Conservation (phyloP, 2,797 vertebrate genomes). For the Silurus aristotelis region DNA sequence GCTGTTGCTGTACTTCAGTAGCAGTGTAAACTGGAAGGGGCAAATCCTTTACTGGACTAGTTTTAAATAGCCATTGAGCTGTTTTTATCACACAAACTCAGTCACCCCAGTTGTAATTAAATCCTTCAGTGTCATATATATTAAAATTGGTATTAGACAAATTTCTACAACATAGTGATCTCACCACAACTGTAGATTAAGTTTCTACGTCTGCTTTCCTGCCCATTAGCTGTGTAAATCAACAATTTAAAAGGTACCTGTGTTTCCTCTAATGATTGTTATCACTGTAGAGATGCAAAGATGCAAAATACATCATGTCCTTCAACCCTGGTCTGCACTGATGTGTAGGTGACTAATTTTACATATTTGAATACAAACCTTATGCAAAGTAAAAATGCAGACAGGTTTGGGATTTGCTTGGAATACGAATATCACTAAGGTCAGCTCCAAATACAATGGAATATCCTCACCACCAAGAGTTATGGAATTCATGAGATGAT, state of each 20-base stretch:
- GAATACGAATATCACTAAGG: background rate
- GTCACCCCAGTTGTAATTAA: background rate
- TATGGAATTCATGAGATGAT: constrained; percentile 27
- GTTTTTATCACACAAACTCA: background rate
- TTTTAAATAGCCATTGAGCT: background rate
- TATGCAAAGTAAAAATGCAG: constrained; percentile 18
- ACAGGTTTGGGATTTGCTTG: background rate
- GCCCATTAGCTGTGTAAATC: background rate
- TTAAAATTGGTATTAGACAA: background rate
- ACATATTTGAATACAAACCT: constrained; percentile 4
- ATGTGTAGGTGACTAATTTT: constrained; percentile 13
- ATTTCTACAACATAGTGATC: background rate
- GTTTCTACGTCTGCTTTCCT: constrained; percentile 19
- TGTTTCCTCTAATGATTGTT: background rate
- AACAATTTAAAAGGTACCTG: background rate
- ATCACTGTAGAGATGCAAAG: background rate
- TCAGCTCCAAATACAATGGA: background rate
- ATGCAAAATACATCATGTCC: constrained; percentile 2
- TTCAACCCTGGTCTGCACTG: background rate
- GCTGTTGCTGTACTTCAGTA: background rate
- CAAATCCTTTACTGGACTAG: background rate
- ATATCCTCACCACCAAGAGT: background rate
- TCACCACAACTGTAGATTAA: constrained; percentile 4
- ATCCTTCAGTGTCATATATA: background rate
- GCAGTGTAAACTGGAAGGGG: background rate